phyloP scores from a whole-genome alignment of 2,888 invertebrate genomes.

The Aphodius granarius region DNA sequence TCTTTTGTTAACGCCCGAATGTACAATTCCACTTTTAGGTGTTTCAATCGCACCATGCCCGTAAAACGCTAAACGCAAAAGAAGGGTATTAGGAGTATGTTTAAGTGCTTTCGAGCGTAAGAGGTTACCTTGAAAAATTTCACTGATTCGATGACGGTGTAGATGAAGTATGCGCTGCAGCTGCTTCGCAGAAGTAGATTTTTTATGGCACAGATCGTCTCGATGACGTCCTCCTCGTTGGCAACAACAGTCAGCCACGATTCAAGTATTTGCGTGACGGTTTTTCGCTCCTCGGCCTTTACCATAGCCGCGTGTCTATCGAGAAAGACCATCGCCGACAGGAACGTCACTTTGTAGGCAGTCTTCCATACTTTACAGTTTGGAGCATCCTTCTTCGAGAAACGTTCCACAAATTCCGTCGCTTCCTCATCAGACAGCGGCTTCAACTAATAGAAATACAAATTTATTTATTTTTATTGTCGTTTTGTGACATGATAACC shows the following conservation, averaged over 20 bases:
- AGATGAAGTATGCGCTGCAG: background rate
- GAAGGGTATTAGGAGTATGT: constrained; percentile 8
- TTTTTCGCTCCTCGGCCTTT: constrained; percentile 50
- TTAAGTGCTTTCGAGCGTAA: no score
- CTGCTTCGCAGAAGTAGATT: background rate
- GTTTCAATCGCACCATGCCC: constrained; percentile 53
- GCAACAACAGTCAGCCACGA: constrained; percentile 50
- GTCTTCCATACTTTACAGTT: constrained; percentile 60
- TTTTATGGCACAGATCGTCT: background rate
- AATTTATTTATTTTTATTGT: background rate
- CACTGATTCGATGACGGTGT: background rate
- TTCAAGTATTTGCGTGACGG: constrained; percentile 47
- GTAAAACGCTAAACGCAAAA: constrained; percentile 56
- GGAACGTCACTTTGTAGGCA: constrained; percentile 58
- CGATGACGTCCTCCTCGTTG: constrained; percentile 36
- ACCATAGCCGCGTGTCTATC: constrained; percentile 54
- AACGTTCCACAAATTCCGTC: constrained; percentile 58
- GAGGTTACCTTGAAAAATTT: background rate
- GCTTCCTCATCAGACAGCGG: constrained; percentile 59
- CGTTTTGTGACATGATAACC: background rate
- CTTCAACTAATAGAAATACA: constrained; percentile 54
- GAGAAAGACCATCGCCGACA: constrained; percentile 36
- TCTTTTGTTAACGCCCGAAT: constrained; percentile 75
- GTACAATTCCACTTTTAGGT: constrained; percentile 72
- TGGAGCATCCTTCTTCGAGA: constrained; percentile 54